phyloP scores from a whole-genome alignment of 2,113 vertebrate species.

The Pseudois nayaur region DNA sequence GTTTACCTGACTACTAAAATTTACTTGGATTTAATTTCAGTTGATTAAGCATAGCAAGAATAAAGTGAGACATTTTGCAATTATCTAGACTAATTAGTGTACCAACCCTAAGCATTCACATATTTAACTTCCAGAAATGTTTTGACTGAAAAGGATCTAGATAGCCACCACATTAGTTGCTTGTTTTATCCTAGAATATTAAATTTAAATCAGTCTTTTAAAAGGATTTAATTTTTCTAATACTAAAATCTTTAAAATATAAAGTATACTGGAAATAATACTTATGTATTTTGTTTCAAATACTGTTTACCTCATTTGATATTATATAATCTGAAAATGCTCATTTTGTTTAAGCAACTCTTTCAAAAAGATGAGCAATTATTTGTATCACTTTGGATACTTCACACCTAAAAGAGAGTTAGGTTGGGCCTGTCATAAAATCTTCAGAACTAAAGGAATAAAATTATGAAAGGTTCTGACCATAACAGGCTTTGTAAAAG shows the following conservation, averaged over 20 bases:
- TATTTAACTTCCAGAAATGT: slow-evolving; percentile 19
- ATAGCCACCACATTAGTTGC: not conserved
- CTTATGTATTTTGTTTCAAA: not conserved
- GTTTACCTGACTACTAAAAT: not conserved
- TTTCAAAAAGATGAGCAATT: slow-evolving; percentile 23
- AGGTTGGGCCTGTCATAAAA: not conserved
- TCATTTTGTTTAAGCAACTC: slow-evolving; percentile 15
- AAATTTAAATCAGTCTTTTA: not conserved
- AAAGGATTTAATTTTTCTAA: slow-evolving; percentile 1
- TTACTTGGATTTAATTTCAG: slow-evolving; percentile 17
- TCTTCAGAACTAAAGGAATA: not conserved
- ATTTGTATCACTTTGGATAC: not conserved
- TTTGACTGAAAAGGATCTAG: slow-evolving; percentile 26
- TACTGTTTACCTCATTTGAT: not conserved
- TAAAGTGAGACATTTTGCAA: not conserved
- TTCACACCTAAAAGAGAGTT: not conserved
- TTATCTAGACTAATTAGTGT: not conserved
- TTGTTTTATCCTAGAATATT: not conserved
- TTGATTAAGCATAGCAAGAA: not conserved
- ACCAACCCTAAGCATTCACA: not conserved
- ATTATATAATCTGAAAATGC: not conserved
- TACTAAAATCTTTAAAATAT: not conserved
- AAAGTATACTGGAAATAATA: slow-evolving; percentile 20
- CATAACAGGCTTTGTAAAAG: slow-evolving; percentile 14
- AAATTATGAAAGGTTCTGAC: slow-evolving; percentile 8